Percentiles rank a stretch among this genome's conserved stretches.
Conservation (phyloP, 2,888 invertebrate genomes). For the Lagria hirta region DNA sequence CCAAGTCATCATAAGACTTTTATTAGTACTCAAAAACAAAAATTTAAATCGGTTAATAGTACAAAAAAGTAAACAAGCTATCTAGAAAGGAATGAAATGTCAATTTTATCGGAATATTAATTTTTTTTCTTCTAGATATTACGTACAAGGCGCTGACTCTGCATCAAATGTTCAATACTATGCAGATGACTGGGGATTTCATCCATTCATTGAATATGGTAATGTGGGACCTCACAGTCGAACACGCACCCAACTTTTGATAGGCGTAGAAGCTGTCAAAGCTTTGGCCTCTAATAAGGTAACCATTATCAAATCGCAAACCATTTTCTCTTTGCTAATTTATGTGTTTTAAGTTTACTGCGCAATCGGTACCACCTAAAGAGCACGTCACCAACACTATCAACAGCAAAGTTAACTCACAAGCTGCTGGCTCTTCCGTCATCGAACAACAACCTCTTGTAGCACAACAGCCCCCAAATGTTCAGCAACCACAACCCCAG, state of each 20-base stretch:
- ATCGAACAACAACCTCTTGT: slow-evolving; percentile 12
- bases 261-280: slow-evolving; percentile 60
- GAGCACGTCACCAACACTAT: slow-evolving; percentile 24
- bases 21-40: too few species aligned
- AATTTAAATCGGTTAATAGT: too few species aligned
- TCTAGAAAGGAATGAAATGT: not conserved
- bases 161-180: slow-evolving; percentile 62
- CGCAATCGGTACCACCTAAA: slow-evolving; percentile 15
- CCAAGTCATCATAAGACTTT: too few species aligned
- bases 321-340: not conserved
- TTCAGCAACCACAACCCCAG: slow-evolving; percentile 8
- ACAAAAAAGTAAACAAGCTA: slow-evolving; percentile 2
- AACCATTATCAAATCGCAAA: slow-evolving; percentile 1
- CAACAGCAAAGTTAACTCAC: slow-evolving; percentile 22
- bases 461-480: slow-evolving; percentile 16
- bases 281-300: slow-evolving; percentile 49
- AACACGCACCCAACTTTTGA: slow-evolving; percentile 58
- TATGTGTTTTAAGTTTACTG: slow-evolving; percentile 20
- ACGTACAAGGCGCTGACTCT: slow-evolving; percentile 46
- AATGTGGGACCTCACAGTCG: slow-evolving; percentile 57
- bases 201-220: slow-evolving; percentile 62
- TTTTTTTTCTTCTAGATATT: slow-evolving; percentile 46
- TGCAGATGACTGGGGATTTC: slow-evolving; percentile 66
- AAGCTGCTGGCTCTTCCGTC: not conserved
- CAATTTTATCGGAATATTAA: not conserved